Evolutionary conservation across 2,888 invertebrate genomes (phyloP).

Genomic region (Drosophila mettleri): DNA sequence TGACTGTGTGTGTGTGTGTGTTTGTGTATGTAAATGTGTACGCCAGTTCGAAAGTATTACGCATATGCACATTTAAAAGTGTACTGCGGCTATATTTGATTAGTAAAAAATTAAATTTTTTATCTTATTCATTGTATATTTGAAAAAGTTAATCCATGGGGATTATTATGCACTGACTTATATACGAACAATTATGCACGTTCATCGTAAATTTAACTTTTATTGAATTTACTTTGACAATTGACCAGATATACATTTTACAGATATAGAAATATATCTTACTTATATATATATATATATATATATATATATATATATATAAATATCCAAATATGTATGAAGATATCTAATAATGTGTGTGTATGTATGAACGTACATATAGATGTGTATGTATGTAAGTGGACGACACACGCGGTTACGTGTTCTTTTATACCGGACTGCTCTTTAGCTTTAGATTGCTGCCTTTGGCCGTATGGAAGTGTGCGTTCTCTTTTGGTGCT

Average conservation of each 20-base stretch:
- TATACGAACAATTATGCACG: neutral
- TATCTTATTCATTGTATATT: neutral
- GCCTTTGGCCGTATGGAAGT: conserved; percentile 25
- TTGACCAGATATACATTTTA: conserved; percentile 26
- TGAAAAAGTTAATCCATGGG: conserved; percentile 3
- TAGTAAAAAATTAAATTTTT: conserved; percentile 12
- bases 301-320: conserved; percentile 27
- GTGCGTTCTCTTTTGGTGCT: conserved; percentile 31
- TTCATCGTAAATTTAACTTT: conserved; percentile 26
- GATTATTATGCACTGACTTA: conserved; percentile 9
- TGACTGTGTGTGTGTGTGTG: conserved; percentile 6
- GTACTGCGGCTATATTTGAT: conserved; percentile 5
- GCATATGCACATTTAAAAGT: conserved; percentile 38
- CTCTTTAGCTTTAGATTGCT: conserved; percentile 45
- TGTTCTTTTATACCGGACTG: conserved; percentile 60
- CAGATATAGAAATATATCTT: conserved; percentile 19
- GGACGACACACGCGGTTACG: conserved; percentile 61
- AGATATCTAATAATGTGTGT: conserved; percentile 31
- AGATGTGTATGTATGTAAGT: conserved; percentile 39
- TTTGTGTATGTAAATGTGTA: conserved; percentile 28
- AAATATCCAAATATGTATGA: conserved; percentile 25
- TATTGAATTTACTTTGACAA: conserved; percentile 49
- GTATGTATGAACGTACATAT: neutral
- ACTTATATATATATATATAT: conserved; percentile 26
- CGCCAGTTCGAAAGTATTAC: conserved; percentile 44